phyloP scores from a whole-genome alignment of 2,113 vertebrate genomes.

The Corythornis madagascariensis region DNA sequence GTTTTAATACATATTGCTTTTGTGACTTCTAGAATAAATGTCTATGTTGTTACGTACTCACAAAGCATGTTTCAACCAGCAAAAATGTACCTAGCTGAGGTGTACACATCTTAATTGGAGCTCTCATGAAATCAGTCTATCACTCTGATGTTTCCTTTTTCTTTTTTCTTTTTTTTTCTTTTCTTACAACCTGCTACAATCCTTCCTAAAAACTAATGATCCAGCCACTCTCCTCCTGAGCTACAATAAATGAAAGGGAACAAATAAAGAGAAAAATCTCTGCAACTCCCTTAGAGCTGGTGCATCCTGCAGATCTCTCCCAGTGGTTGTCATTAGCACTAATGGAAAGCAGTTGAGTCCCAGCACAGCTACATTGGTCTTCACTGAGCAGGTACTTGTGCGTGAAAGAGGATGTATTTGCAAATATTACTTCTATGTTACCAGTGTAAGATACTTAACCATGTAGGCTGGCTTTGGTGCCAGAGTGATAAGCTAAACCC shows the following conservation, averaged over 20 bases:
- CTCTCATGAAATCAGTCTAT: not conserved
- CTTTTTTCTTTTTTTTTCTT: too few species aligned
- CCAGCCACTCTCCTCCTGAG: not conserved
- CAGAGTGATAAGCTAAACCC: not conserved
- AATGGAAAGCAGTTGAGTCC: conserved; percentile 19
- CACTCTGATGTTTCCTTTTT: not conserved
- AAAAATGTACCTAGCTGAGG: not conserved
- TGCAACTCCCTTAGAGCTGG: not conserved
- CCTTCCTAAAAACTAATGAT: conserved; percentile 37
- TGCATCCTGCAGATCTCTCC: conserved; percentile 11
- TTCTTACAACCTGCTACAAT: not conserved
- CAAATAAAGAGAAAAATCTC: conserved; percentile 34
- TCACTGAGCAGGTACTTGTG: conserved; percentile 13
- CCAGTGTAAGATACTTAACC: not conserved
- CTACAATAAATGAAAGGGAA: conserved; percentile 13
- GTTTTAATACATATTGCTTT: not conserved
- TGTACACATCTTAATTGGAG: not conserved
- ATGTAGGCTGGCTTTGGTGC: not conserved
- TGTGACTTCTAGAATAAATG: not conserved
- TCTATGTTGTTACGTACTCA: not conserved
- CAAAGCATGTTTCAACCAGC: not conserved
- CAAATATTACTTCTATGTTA: not conserved
- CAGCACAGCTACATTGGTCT: not conserved
- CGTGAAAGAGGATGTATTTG: not conserved
- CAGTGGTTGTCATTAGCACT: conserved; percentile 32